Conservation (phyloP, 2,888 invertebrate species). For the Asteroscopus sphinx region DNA sequence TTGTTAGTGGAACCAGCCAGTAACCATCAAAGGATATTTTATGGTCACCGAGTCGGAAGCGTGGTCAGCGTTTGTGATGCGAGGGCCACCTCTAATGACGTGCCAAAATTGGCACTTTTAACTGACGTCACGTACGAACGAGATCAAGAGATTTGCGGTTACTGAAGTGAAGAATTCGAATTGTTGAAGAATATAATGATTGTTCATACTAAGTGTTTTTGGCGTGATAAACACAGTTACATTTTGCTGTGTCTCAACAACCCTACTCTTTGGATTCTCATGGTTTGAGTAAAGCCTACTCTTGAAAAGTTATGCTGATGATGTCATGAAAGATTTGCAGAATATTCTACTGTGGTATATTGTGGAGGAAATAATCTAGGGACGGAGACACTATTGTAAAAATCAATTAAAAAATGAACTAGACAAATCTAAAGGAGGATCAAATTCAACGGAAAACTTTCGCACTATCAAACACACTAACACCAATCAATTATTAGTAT, state of each 20-base stretch:
- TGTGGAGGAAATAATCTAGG: no score
- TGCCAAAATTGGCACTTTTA: constrained; percentile 82
- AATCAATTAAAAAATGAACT: no score
- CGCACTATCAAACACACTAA: no score
- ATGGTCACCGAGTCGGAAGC: constrained; percentile 76
- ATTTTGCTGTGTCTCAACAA: not conserved
- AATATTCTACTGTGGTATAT: no score
- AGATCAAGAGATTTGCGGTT: constrained; percentile 63
- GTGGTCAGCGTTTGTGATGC: constrained; percentile 74
- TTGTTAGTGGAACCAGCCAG: constrained; percentile 44
- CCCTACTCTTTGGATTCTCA: not conserved
- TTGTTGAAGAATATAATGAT: constrained; percentile 35
- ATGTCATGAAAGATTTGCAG: no score
- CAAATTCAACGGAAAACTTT: no score
- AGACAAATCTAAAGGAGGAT: no score
- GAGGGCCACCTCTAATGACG: constrained; percentile 71
- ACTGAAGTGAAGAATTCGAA: constrained; percentile 40
- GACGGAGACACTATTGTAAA: no score
- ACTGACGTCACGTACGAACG: constrained; percentile 75
- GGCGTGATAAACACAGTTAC: not conserved
- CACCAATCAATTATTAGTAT: no score
- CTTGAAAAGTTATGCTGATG: no score
- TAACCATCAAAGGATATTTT: constrained; percentile 76
- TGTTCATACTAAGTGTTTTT: not conserved
- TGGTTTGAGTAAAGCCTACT: no score